A percentile compares a stretch with the other conserved stretches of the same genome.
Evolutionary conservation across 92 coral and sea anemone genomes (phyloP).

Genomic region (Porites cylindrica): DNA sequence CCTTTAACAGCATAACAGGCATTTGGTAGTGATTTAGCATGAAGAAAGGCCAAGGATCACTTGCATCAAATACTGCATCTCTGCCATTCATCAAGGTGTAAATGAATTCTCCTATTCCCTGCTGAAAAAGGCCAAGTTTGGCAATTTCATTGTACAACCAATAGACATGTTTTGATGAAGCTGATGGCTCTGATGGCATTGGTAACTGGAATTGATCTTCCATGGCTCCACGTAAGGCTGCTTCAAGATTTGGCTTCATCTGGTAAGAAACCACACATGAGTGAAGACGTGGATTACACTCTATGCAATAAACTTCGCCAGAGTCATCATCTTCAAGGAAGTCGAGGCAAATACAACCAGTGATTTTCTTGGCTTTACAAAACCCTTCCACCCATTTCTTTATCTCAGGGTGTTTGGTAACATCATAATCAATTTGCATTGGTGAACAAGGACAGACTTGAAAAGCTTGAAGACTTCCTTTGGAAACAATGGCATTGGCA

Average conservation of each 20-base stretch:
- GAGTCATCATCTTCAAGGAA: conserved; percentile 55
- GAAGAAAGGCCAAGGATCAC: conserved; percentile 64
- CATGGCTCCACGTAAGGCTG: conserved; percentile 51
- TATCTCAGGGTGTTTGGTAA: conserved; percentile 35
- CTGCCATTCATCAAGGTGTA: conserved; percentile 33
- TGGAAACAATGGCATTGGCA: conserved; percentile 46
- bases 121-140: conserved; percentile 41
- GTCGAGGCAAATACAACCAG: conserved; percentile 55
- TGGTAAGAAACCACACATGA: conserved; percentile 43
- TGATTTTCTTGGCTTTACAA: conserved; percentile 62
- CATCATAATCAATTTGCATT: conserved; percentile 62
- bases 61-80: conserved; percentile 62
- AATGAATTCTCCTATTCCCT: conserved; percentile 42
- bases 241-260: conserved; percentile 48
- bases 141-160: conserved; percentile 59
- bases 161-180: conserved; percentile 24
- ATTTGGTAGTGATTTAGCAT: conserved; percentile 47
- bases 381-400: conserved; percentile 52
- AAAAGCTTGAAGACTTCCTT: conserved; percentile 52
- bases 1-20: conserved; percentile 35
- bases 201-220: conserved; percentile 34
- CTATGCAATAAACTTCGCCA: conserved; percentile 61
- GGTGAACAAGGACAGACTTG: conserved; percentile 55
- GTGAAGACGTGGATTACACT: conserved; percentile 74
- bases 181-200: conserved; percentile 37